Evolutionary conservation across 2,888 invertebrate genomes (phyloP), one percentile per base, ranked within the genome.

Genomic region (Ochlodes sylvanus): DNA sequence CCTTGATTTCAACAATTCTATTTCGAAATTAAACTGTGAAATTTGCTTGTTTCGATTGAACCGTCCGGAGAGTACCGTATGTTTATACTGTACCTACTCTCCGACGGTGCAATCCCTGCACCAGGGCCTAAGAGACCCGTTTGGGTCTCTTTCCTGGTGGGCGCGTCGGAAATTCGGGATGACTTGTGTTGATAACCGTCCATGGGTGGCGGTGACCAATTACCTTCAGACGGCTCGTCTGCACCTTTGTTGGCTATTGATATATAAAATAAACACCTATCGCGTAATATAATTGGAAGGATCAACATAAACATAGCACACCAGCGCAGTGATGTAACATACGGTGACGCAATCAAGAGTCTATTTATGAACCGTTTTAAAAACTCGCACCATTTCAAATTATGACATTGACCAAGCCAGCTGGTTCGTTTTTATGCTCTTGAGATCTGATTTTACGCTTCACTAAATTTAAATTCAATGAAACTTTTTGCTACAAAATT

Each of bases 301-400:
- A 10, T 19, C 17, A 41, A 27, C 21, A 78, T 80, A 79, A 76
- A 78, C 83, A 78, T 79, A 79, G 81, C 80, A 76, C 87, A 87
- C 83, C 84, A 71, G 17, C 69, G 75, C 68, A 74, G 67, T 61
- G 64, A 61, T 65, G 64, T 65, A 64, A 65, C 67, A 54, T 47
- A 55, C 55, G 47, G 50, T 68, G 68, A 68, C 62, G 62, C 50
- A 62, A 57, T 68, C 38, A 72, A 72, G 75, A 32, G 74, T 71
- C 84, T 89, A 87, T 87, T 87, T 86, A 82, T 86, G 85, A 79
- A 83, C 74, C 67, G 75, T 76, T 75, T 73, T 67, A 76, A 79
- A 80, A 81, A 77, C 74, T 78, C 70, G 69, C 70, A 72, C 73
- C 76, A 73, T 75, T 81, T 77, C 74, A 75, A 80, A 79, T 79